Conservation (phyloP, 2,888 invertebrate genomes). For the Sipunculus nudus region DNA sequence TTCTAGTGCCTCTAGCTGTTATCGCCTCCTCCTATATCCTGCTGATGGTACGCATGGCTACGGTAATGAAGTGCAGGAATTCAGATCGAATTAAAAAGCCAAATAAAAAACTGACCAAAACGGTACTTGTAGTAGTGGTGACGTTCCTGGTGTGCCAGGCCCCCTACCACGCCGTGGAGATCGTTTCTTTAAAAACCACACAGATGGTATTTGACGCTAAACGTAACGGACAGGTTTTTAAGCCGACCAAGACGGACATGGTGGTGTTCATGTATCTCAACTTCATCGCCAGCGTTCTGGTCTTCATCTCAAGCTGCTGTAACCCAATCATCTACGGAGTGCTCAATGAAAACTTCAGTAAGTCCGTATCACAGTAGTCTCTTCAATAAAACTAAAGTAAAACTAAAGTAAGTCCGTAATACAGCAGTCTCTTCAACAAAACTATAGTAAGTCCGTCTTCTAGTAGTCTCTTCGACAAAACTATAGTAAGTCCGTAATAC, state of each 20-base stretch:
- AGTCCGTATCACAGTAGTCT: too few species aligned
- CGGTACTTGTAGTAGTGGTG: conserved; percentile 28
- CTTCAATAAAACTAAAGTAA: too few species aligned
- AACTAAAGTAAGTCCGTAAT: too few species aligned
- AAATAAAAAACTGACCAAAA: conserved; percentile 24
- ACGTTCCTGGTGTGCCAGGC: conserved; percentile 29
- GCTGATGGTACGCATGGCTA: conserved; percentile 6
- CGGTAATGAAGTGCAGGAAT: not conserved
- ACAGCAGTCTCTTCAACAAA: too few species aligned
- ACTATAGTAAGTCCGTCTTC: too few species aligned
- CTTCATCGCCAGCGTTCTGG: conserved; percentile 18
- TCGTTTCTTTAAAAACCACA: conserved; percentile 13
- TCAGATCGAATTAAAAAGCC: conserved; percentile 8
- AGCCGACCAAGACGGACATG: conserved; percentile 1
- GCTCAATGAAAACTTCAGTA: conserved; percentile 35
- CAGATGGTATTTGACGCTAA: not conserved
- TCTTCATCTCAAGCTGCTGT: conserved; percentile 29
- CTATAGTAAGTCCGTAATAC: too few species aligned
- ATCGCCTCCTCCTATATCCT: conserved; percentile 18
- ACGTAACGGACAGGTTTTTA: not conserved
- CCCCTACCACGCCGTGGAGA: conserved; percentile 27
- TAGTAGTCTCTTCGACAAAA: too few species aligned
- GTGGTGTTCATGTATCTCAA: conserved; percentile 14
- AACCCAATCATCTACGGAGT: conserved; percentile 35
- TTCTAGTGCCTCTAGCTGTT: conserved; percentile 15